A percentile compares a stretch with the other conserved stretches of the same genome.
Conservation (phyloP, 2,797 vertebrate genomes). For the Siniperca obscura region DNA sequence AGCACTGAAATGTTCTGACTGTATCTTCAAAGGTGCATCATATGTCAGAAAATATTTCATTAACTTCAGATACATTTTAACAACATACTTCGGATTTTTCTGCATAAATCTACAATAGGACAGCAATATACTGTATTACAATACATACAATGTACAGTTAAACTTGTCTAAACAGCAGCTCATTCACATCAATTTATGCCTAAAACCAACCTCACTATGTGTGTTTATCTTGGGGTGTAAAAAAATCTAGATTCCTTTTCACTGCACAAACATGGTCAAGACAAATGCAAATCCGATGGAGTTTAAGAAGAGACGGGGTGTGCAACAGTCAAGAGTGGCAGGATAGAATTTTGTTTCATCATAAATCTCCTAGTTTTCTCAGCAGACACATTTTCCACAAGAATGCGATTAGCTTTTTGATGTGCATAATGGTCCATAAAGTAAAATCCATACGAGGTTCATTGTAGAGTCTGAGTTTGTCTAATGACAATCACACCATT, state of each 20-base stretch:
- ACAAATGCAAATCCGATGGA: background rate
- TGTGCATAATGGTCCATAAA: too few relatives aligned
- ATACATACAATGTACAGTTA: background rate
- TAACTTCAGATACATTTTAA: background rate
- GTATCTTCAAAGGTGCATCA: background rate
- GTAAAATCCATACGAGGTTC: background rate
- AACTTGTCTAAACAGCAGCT: background rate
- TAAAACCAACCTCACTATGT: background rate
- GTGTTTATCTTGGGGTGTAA: background rate
- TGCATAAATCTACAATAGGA: background rate
- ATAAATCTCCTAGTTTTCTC: background rate
- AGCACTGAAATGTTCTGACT: background rate
- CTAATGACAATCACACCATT: background rate
- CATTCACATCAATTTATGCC: accelerated
- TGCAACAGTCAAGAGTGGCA: background rate
- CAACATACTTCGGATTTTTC: too few relatives aligned
- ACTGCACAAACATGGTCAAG: background rate
- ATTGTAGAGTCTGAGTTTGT: background rate
- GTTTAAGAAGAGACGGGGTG: too few relatives aligned
- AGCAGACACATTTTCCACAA: too few relatives aligned
- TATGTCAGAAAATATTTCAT: background rate
- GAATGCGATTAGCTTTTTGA: too few relatives aligned
- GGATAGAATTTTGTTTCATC: background rate
- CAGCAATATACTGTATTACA: background rate
- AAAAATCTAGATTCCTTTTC: background rate